Evolutionary conservation across 2,888 invertebrate species (phyloP), one percentile per base, ranked within the genome.

Genomic region (Temnothorax rugatulus): DNA sequence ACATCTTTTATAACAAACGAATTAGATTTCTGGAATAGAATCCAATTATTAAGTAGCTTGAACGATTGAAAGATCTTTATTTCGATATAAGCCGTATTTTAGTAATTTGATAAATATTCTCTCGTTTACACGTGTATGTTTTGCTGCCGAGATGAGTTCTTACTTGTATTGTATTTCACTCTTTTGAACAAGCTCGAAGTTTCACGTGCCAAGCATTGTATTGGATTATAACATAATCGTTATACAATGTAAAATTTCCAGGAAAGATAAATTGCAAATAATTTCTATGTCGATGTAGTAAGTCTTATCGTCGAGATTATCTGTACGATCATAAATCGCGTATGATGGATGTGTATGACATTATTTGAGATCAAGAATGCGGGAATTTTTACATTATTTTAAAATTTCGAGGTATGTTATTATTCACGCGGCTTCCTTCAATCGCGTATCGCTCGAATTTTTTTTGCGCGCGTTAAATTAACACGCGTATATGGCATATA

Each of bases 281-380:
- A 64, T 18, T 34, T 63, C 1, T 38, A 1, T 13, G 29, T 69
- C 9, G 0, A 50, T 3, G 21, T 71, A 15, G 21, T 34, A 54
- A 38, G 54, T 21, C 9, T 73, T 54, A 54, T 41, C 2, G 4
- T 57, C 13, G 18, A 9, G 5, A 73, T 41, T 41, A 71, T 21
- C 34, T 69, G 11, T n/a, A 71, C 0, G 1, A 44, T 44, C 25
- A 18, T 54, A 41, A 54, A 73, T 73, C 11, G 38, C 13, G 0
- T 11, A 41, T 71, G 38, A 21, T 73, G 2, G 18, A 21, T 73
- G 2, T 2, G 21, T 15, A 13, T 21, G 18, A 9, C 11, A 73
- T 41, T 73, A 73, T 11, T 71, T 54, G 38, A 71, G 38, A 41
- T 41, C 11, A 73, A 41, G 18, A 73, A 54, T 54, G 11, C 11